Base-by-base conservation (phyloP, 2,888 invertebrate species). In the Apoderus coryli region DNA sequence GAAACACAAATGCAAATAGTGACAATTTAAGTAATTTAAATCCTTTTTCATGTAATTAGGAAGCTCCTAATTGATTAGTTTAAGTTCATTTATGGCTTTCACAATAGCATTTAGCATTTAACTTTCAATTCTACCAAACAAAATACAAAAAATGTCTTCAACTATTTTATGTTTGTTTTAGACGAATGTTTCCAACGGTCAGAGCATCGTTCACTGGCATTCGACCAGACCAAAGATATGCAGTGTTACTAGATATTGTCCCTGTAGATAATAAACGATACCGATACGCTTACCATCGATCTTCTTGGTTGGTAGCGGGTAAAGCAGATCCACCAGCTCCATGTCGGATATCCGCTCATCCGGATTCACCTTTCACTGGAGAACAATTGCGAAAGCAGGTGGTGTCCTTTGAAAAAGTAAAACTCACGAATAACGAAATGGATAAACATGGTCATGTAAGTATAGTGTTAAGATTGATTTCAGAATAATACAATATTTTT, bases 161-260 rank as follows among this genome's bases (percentile, higher is more conserved):
- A n/a, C n/a, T n/a, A 19, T 19, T 25, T 10, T 10, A 6, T 9
- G 15, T 37, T 32, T 33, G 34, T 61, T 65, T 41, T 68, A 95
- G 95, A 61, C 77, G 95, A 50, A 96, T 96, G 95, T 96, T 96
- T 61, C 95, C 95, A 42, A 93, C 93, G 43, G 78, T 95, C 49
- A 75, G 93, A 40, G 86, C 90, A 40, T 88, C 89, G 38, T 92
- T 96, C 67, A 77, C 77, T 44, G 84, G 84, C 33, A 70, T 79
- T 48, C 73, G 78, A 48, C 69, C 77, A 35, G 81, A 82, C 52
- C 79, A 79, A 54, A 75, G 79, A 43, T 96, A 93, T 66, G 79
- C 82, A 31, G 92, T 96, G 33, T 70, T 93, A 45, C 72, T 96
- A 67, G 95, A 96, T 67, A 88, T 95, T 53, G 85, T 93, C 40